phyloP scores from a whole-genome alignment of 2,888 invertebrate genomes.

The Cerceris rybyensis region DNA sequence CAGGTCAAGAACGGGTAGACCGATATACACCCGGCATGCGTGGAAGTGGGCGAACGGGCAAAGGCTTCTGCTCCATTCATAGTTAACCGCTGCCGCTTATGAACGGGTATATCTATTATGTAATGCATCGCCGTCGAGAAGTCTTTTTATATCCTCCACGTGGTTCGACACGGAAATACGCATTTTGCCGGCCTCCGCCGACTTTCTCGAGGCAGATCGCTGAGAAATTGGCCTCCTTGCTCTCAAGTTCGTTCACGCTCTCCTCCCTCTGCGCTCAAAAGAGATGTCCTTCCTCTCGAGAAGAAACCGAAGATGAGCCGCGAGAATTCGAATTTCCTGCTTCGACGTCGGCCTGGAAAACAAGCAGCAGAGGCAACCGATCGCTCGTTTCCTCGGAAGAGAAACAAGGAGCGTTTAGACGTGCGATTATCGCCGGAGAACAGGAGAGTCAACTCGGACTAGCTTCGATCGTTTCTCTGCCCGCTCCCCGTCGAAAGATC shows the following conservation, averaged over 20 bases:
- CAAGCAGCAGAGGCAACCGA: too few species aligned
- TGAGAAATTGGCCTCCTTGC: not conserved
- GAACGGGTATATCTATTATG: slow-evolving; percentile 65
- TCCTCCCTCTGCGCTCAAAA: too few species aligned
- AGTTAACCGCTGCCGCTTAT: slow-evolving; percentile 65
- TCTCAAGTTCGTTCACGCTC: too few species aligned
- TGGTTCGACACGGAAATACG: slow-evolving; percentile 39
- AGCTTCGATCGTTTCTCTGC: slow-evolving; percentile 10
- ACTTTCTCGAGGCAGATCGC: slow-evolving; percentile 10
- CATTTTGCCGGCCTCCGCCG: not conserved
- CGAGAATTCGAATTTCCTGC: too few species aligned
- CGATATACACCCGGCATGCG: slow-evolving; percentile 4
- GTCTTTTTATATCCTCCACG: slow-evolving; percentile 65
- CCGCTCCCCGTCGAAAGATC: slow-evolving; percentile 5
- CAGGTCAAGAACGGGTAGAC: slow-evolving; percentile 67
- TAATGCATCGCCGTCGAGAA: slow-evolving; percentile 63
- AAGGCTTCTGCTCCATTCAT: slow-evolving; percentile 70
- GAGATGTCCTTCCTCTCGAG: too few species aligned
- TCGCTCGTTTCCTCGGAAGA: too few species aligned
- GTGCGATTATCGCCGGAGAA: too few species aligned
- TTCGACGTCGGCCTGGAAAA: too few species aligned
- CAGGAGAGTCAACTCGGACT: too few species aligned
- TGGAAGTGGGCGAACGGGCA: slow-evolving; percentile 54
- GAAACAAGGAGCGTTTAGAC: too few species aligned
- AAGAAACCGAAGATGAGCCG: too few species aligned